These are phyloP conservation scores for Scolopax rusticola DNA, from an alignment of 2,797 vertebrate genomes.

Conservation along the genomic window DNA sequence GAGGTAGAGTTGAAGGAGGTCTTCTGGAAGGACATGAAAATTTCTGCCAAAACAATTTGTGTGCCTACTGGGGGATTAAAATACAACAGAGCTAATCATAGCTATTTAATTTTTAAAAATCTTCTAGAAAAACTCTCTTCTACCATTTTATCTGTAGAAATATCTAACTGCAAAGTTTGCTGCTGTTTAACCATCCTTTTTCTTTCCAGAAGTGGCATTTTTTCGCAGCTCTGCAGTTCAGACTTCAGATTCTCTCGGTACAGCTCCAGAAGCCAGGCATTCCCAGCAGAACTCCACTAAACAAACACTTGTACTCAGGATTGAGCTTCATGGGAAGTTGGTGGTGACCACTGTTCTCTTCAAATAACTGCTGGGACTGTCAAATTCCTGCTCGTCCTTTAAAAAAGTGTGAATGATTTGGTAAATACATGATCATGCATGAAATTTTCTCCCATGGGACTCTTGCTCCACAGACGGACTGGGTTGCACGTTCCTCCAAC, in stretches of 20 bases:
- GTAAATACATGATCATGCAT: not conserved
- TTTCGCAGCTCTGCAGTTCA: not conserved
- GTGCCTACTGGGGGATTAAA: accelerated
- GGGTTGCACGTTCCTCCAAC: not conserved
- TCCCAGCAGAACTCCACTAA: not conserved
- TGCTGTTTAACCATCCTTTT: not conserved
- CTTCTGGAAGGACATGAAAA: not conserved
- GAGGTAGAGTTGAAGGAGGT: not conserved
- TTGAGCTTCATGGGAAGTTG: not conserved
- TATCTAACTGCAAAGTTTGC: not conserved
- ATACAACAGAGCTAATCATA: not conserved
- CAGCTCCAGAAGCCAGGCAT: not conserved
- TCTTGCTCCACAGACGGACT: not conserved
- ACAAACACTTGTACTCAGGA: not conserved
- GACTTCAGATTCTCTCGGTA: not conserved
- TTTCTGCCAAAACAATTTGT: not conserved
- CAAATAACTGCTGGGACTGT: not conserved
- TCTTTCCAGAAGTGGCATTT: not conserved
- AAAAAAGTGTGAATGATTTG: not conserved
- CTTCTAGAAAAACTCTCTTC: not conserved
- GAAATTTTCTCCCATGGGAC: not conserved
- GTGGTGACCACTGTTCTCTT: not conserved
- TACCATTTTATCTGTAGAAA: not conserved
- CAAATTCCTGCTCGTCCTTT: not conserved
- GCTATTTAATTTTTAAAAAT: not conserved